Evolutionary conservation across 2,797 vertebrate genomes (phyloP).

Genomic region (Allobates femoralis): DNA sequence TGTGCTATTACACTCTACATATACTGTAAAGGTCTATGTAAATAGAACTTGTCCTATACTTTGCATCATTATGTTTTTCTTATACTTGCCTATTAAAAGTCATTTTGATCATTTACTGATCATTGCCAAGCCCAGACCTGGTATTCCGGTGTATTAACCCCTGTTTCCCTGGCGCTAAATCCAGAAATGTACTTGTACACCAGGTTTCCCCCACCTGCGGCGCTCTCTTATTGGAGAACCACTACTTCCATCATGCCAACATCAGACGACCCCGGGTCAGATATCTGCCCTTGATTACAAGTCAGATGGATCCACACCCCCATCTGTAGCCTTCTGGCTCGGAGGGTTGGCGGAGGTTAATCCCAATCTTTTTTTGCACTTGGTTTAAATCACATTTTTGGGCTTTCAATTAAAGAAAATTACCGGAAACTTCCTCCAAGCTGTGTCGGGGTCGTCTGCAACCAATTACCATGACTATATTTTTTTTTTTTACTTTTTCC

Average conservation of each 20-base stretch:
- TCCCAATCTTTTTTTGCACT: no score
- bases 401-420: no score
- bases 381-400: no score
- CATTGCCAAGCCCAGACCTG: not conserved
- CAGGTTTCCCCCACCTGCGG: not conserved
- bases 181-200: not conserved
- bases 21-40: slow-evolving; percentile 4
- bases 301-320: not conserved
- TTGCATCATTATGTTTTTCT: not conserved
- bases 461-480: no score
- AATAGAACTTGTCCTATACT: not conserved
- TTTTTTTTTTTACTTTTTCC: no score
- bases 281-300: not conserved
- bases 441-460: no score
- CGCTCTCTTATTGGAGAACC: not conserved
- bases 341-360: no score
- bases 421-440: no score
- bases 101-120: not conserved
- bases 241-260: no score
- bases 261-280: no score
- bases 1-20: not conserved
- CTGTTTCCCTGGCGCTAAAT: not conserved
- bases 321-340: no score
- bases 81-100: not conserved
- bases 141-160: not conserved